Evolutionary conservation across 2,113 vertebrate species (phyloP).

Genomic region (Bos javanicus): DNA sequence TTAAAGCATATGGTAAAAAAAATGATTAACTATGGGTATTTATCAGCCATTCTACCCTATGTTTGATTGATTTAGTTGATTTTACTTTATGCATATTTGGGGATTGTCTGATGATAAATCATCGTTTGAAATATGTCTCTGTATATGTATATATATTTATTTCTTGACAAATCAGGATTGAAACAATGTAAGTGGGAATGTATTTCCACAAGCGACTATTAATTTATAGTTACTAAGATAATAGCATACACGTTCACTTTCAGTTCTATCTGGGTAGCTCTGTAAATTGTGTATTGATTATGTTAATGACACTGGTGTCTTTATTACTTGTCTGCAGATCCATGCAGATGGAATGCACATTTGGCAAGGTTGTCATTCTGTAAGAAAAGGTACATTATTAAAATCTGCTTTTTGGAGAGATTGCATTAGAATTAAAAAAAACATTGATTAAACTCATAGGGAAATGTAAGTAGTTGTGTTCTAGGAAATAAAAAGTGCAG

Average conservation of each 20-base stretch:
- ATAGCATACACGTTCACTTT: conserved; percentile 70
- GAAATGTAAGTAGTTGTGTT: conserved; percentile 68
- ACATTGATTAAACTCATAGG: conserved; percentile 65
- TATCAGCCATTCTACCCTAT: not conserved
- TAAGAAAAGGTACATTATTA: conserved; percentile 60
- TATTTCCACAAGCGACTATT: conserved; percentile 74
- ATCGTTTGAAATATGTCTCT: not conserved
- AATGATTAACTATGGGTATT: not conserved
- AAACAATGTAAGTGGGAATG: conserved; percentile 37
- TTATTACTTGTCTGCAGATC: conserved; percentile 82
- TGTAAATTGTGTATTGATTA: conserved; percentile 88
- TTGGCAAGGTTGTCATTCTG: conserved; percentile 68
- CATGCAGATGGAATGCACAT: conserved; percentile 80
- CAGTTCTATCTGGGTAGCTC: conserved; percentile 82
- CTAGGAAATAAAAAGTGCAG: conserved; percentile 66
- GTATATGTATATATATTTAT: not conserved
- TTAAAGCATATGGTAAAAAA: not conserved
- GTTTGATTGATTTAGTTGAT: not conserved
- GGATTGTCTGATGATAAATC: conserved; percentile 14
- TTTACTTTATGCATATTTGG: conserved; percentile 5
- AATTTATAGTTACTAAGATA: conserved; percentile 79
- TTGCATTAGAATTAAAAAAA: conserved; percentile 68
- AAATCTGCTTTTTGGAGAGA: conserved; percentile 44
- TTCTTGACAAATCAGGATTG: conserved; percentile 23
- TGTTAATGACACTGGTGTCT: conserved; percentile 81